phyloP scores from a whole-genome alignment of 2,888 invertebrate genomes.

The Xylota sylvarum region DNA sequence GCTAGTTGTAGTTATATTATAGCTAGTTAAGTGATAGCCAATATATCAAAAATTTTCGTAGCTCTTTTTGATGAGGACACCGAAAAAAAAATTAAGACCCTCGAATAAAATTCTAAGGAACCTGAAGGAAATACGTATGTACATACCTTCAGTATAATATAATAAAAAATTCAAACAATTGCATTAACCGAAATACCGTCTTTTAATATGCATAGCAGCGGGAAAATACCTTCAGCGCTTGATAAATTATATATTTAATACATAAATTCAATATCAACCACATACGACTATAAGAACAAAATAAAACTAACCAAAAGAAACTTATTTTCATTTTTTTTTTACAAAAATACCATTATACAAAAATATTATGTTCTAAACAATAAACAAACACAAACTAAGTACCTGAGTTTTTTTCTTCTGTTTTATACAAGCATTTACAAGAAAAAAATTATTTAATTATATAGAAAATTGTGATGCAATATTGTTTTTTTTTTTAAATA shows the following conservation, averaged over 20 bases:
- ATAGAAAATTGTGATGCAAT: slow-evolving; percentile 56
- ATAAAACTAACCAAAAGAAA: slow-evolving; percentile 5
- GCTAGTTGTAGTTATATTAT: too few relatives aligned
- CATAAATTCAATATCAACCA: slow-evolving; percentile 40
- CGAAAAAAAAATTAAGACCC: too few relatives aligned
- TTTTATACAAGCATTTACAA: slow-evolving; percentile 51
- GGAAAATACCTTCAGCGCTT: not conserved
- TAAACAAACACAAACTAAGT: slow-evolving; percentile 83
- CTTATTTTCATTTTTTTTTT: slow-evolving; percentile 14
- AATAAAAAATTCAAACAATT: too few relatives aligned
- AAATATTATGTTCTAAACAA: slow-evolving; percentile 48
- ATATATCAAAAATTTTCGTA: too few relatives aligned
- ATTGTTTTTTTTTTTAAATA: slow-evolving; percentile 57
- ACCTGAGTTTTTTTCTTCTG: slow-evolving; percentile 82
- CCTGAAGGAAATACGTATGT: too few relatives aligned
- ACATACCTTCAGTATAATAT: too few relatives aligned
- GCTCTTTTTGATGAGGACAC: too few relatives aligned
- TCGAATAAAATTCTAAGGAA: too few relatives aligned
- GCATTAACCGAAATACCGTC: too few relatives aligned
- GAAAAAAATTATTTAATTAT: slow-evolving; percentile 29
- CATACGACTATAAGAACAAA: slow-evolving; percentile 21
- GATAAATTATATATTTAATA: not conserved
- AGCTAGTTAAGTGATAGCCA: too few relatives aligned
- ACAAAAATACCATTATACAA: slow-evolving; percentile 50
- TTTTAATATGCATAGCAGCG: too few relatives aligned